Evolutionary conservation across 1,140 invertebrate species (phyloP).

Genomic region (Neodiprion fabricii): DNA sequence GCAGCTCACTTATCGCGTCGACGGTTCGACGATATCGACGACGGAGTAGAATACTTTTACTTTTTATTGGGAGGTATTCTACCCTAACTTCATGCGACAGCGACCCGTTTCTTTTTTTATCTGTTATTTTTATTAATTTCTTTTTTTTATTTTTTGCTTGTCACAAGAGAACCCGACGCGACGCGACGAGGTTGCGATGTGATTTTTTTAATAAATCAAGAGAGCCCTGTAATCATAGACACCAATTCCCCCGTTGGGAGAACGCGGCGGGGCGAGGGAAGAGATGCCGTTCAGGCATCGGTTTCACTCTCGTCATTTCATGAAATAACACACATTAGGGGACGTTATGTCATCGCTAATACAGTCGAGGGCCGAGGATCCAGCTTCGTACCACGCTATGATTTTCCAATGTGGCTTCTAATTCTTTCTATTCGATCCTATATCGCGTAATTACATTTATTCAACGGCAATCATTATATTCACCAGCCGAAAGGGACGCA

Average conservation of each 20-base stretch:
- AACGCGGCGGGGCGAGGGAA: not conserved
- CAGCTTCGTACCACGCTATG: not conserved
- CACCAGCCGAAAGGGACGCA: no score
- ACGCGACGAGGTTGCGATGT: no score
- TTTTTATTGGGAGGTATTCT: no score
- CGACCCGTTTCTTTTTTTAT: no score
- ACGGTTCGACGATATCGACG: no score
- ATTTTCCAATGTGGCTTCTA: not conserved
- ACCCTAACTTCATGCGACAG: no score
- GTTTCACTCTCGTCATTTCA: not conserved
- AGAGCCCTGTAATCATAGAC: constrained; percentile 2
- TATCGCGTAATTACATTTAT: not conserved
- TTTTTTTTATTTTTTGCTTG: no score
- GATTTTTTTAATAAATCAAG: not conserved
- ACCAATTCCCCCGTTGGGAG: not conserved
- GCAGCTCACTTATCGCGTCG: no score
- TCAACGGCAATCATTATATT: no score
- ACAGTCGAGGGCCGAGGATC: not conserved
- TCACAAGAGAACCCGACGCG: no score
- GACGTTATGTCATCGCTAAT: not conserved
- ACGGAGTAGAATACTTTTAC: no score
- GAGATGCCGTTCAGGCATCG: not conserved
- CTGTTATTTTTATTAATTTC: no score
- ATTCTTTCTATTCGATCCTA: not conserved
- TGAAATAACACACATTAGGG: constrained; percentile 1